Evolutionary conservation across 1,140 invertebrate genomes (phyloP).

Genomic region (Drosophila asahinai): DNA sequence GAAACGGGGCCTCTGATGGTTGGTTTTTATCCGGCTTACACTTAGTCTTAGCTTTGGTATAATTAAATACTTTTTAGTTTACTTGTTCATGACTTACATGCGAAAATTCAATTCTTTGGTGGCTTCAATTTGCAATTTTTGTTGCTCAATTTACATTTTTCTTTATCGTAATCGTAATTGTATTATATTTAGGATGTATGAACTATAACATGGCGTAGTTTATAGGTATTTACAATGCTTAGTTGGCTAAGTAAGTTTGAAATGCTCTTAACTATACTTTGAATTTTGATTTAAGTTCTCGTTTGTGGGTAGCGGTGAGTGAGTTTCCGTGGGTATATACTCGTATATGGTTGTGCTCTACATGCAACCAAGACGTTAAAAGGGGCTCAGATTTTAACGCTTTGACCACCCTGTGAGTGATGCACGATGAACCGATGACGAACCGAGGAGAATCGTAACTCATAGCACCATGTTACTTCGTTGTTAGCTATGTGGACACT

Average conservation of each 20-base stretch:
- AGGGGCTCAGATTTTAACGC: constrained; percentile 83
- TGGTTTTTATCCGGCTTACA: constrained; percentile 55
- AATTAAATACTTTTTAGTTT: constrained; percentile 63
- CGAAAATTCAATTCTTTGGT: constrained; percentile 84
- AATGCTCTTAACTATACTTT: constrained; percentile 47
- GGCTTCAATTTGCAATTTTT: constrained; percentile 81
- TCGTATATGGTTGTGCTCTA: constrained; percentile 22
- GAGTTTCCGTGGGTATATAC: constrained; percentile 6
- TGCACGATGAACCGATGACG: constrained; percentile 27
- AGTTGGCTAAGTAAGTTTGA: constrained; percentile 44
- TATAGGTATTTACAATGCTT: constrained; percentile 65
- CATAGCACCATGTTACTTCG: constrained; percentile 83
- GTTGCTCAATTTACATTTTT: constrained; percentile 75
- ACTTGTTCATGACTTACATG: constrained; percentile 68
- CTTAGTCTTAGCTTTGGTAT: constrained; percentile 59
- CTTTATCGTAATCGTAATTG: constrained; percentile 32
- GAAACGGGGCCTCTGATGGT: constrained; percentile 44
- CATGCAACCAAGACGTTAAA: constrained; percentile 74
- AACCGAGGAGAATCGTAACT: constrained; percentile 63
- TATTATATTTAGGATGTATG: constrained; percentile 43
- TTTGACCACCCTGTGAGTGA: constrained; percentile 51
- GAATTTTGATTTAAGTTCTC: constrained; percentile 42
- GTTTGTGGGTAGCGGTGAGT: constrained; percentile 5
- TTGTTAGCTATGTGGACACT: constrained; percentile 69
- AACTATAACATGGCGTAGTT: constrained; percentile 48